Evolutionary conservation across 2,888 invertebrate species (phyloP).

Genomic region (Thalpophila matura): DNA sequence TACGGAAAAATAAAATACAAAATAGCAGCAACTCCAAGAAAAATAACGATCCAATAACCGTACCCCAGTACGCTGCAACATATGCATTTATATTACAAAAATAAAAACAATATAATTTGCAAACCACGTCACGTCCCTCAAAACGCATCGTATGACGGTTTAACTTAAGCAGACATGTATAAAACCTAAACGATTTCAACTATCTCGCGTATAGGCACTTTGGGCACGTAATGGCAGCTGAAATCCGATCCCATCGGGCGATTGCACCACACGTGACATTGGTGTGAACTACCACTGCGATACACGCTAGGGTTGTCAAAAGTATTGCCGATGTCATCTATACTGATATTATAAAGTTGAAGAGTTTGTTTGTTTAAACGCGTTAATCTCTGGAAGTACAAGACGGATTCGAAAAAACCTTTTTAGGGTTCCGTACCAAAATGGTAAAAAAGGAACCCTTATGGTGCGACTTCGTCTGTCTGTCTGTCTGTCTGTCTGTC

Average conservation of each 20-base stretch:
- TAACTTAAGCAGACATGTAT: slow-evolving; percentile 57
- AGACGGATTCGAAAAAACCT: background rate
- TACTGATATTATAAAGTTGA: too few relatives aligned
- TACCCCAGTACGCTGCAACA: slow-evolving; percentile 14
- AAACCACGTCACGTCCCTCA: slow-evolving; percentile 53
- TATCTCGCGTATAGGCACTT: slow-evolving; percentile 65
- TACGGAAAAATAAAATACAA: background rate
- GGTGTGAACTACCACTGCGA: slow-evolving; percentile 60
- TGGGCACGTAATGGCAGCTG: slow-evolving; percentile 65
- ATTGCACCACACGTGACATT: slow-evolving; percentile 67
- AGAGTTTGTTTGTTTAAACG: too few relatives aligned
- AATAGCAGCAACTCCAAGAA: background rate
- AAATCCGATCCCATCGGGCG: slow-evolving; percentile 67
- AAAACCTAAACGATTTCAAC: slow-evolving; percentile 64
- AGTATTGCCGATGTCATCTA: too few relatives aligned
- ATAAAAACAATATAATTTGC: slow-evolving; percentile 20
- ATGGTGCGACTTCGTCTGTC: too few relatives aligned
- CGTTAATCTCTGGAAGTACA: too few relatives aligned
- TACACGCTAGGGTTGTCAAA: slow-evolving; percentile 52
- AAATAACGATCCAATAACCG: slow-evolving; percentile 9
- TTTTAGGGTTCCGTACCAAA: too few relatives aligned
- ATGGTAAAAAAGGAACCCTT: too few relatives aligned
- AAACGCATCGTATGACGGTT: slow-evolving; percentile 57
- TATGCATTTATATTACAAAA: slow-evolving; percentile 46
- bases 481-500: too few relatives aligned